Conservation (phyloP, 2,888 invertebrate genomes). For the Drosophila nr. perissopoda region DNA sequence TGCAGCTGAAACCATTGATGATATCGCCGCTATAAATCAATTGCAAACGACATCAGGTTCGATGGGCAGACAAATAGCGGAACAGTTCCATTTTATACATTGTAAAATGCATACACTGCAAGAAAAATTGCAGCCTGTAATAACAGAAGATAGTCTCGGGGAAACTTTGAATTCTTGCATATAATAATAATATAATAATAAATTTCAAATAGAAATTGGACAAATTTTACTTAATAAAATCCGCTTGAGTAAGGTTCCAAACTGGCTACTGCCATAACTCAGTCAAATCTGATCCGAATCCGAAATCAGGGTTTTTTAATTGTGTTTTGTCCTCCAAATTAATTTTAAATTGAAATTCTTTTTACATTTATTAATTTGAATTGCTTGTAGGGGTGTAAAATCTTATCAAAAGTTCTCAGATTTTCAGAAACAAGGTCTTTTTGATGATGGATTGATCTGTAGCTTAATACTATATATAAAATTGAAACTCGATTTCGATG, state of each 20-base stretch:
- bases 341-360: not conserved
- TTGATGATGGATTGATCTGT: not conserved
- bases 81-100: constrained; percentile 3
- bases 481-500: not conserved
- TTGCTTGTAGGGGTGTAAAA: not conserved
- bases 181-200: no score
- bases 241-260: not conserved
- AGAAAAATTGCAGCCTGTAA: not conserved
- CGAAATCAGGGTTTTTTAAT: not conserved
- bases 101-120: constrained; percentile 20
- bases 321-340: not conserved
- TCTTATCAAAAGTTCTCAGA: not conserved
- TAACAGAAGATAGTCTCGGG: not conserved
- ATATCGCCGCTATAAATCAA: constrained; percentile 59
- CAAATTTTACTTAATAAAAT: not conserved
- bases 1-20: constrained; percentile 41
- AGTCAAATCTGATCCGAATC: not conserved
- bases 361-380: not conserved
- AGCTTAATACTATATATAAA: not conserved
- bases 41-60: constrained; percentile 62
- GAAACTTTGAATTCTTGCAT: not conserved
- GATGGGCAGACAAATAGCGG: constrained; percentile 35
- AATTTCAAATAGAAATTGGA: no score
- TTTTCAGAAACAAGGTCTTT: not conserved
- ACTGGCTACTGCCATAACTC: no score